A percentile compares a stretch with the other conserved stretches of the same genome.
These are phyloP conservation scores for Apantesis nais DNA, from an alignment of 2,888 invertebrate genomes.

Conservation along the genomic window DNA sequence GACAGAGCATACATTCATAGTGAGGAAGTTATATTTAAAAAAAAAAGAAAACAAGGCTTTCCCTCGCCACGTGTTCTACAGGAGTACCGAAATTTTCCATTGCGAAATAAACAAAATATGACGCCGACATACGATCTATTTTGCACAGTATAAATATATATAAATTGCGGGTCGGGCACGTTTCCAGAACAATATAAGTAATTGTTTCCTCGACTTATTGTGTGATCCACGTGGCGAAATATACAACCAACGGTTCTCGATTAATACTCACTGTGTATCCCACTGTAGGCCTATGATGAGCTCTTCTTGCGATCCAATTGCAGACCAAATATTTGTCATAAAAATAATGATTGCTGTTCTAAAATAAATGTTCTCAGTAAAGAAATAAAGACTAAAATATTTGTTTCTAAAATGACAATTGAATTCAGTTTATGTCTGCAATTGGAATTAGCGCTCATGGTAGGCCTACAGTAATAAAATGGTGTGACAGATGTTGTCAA, in stretches of 20 bases:
- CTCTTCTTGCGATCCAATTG: no score
- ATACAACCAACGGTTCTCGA: constrained; percentile 28
- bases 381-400: no score
- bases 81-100: constrained; percentile 5
- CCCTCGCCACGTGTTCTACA: not conserved
- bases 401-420: no score
- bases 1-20: no score
- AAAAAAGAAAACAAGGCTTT: not conserved
- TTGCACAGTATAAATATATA: constrained; percentile 23
- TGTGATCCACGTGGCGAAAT: constrained; percentile 39
- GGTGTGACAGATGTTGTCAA: not conserved
- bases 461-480: not conserved
- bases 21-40: no score
- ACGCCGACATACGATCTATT: constrained; percentile 5
- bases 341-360: no score
- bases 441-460: no score
- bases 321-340: no score
- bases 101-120: constrained; percentile 10
- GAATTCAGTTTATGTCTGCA: no score
- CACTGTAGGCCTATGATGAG: no score
- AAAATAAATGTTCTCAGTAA: no score
- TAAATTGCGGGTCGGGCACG: constrained; percentile 34
- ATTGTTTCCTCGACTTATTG: constrained; percentile 49
- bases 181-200: constrained; percentile 40
- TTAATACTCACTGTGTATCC: no score